These are phyloP conservation scores for Chrysemys picta DNA, from an alignment of 2,113 vertebrate species.

Conservation along the genomic window DNA sequence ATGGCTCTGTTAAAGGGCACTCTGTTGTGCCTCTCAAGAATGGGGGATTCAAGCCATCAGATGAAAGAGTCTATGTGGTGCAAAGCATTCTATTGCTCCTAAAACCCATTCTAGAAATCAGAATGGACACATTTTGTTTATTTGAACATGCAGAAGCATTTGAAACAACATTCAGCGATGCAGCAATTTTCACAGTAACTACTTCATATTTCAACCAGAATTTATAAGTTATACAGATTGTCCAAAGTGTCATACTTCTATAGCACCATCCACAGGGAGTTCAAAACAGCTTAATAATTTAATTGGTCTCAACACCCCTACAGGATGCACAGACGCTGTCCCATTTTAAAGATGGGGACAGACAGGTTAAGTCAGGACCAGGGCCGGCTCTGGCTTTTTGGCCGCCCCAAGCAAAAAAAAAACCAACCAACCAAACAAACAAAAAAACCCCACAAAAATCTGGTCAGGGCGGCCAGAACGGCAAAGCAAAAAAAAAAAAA, in stretches of 20 bases:
- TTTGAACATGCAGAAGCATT: neutral
- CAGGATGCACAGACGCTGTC: neutral
- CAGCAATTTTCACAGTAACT: no score
- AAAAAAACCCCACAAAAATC: no score
- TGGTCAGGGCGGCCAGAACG: no score
- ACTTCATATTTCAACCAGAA: no score
- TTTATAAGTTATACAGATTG: no score
- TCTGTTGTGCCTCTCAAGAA: accelerated
- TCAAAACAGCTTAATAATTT: neutral
- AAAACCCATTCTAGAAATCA: neutral
- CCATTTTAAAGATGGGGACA: neutral
- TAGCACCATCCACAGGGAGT: neutral
- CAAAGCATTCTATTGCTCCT: neutral
- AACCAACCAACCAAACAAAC: no score
- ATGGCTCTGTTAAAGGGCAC: neutral
- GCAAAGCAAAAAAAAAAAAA: no score
- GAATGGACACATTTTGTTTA: neutral
- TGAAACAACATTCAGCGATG: neutral
- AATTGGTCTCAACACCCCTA: accelerated
- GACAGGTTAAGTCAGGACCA: neutral
- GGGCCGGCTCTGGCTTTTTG: no score
- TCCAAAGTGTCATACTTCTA: no score
- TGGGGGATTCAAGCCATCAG: neutral
- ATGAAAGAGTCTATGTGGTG: neutral
- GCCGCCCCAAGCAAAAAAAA: no score